phyloP scores from a whole-genome alignment of 2,113 vertebrate genomes.

The Megaceryle maxima region DNA sequence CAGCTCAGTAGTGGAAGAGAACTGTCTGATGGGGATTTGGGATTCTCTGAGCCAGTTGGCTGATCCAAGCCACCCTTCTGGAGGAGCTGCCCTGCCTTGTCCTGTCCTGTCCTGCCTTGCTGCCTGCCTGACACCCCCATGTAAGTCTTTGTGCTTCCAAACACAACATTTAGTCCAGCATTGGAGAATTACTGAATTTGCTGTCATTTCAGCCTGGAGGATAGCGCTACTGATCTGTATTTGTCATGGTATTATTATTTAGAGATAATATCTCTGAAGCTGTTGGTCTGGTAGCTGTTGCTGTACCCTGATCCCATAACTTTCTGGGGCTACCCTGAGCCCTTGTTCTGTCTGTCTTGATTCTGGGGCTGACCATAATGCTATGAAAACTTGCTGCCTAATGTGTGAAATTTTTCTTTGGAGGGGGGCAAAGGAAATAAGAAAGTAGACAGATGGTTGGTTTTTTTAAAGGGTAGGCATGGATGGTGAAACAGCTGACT shows the following conservation, averaged over 20 bases:
- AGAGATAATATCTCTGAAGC: neutral
- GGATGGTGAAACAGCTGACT: neutral
- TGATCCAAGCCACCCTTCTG: fast-evolving
- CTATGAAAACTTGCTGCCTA: neutral
- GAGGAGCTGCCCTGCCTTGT: neutral
- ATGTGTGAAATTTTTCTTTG: neutral
- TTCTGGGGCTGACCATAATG: neutral
- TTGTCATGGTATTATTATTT: neutral
- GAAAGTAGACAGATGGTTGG: neutral
- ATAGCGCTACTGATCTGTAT: neutral
- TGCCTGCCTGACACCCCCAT: neutral
- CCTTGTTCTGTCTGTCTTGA: neutral
- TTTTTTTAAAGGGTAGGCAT: neutral
- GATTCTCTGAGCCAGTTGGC: neutral
- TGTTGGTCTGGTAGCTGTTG: neutral
- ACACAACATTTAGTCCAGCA: neutral
- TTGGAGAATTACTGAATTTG: neutral
- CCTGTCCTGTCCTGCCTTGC: neutral
- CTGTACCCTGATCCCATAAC: neutral
- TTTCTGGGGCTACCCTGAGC: neutral
- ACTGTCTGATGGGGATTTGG: fast-evolving
- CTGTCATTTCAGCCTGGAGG: neutral
- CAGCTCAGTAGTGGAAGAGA: neutral
- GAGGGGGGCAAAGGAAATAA: neutral
- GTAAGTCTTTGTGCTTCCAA: neutral